A percentile compares a stretch with the other conserved stretches of the same genome.
phyloP scores from a whole-genome alignment of 1,140 invertebrate species.

The Ganaspis sp. region DNA sequence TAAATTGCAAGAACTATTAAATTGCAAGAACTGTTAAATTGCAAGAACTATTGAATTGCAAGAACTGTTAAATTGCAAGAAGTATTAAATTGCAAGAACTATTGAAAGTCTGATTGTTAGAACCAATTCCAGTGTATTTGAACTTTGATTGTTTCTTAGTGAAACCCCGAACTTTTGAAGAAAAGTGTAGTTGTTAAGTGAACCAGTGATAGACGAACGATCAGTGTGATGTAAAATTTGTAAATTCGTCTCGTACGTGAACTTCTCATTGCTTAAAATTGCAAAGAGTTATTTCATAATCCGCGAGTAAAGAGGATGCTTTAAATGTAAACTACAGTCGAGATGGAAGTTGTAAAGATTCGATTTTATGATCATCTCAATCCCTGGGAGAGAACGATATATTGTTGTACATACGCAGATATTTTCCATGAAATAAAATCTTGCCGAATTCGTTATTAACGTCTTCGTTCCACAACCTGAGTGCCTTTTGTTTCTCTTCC shows the following conservation, averaged over 20 bases:
- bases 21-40: too few relatives aligned
- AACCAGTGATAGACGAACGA: conserved; percentile 3
- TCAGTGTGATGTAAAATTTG: background rate
- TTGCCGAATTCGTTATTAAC: conserved; percentile 67
- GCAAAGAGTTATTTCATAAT: background rate
- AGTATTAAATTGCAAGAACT: too few relatives aligned
- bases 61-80: too few relatives aligned
- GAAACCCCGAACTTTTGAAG: conserved; percentile 1
- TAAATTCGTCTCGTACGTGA: background rate
- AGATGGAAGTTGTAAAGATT: conserved; percentile 1
- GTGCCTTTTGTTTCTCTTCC: background rate
- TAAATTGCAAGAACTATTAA: too few relatives aligned
- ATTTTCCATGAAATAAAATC: conserved; percentile 75
- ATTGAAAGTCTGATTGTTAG: background rate
- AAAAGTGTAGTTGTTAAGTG: background rate
- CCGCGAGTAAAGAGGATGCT: background rate
- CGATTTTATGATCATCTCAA: conserved; percentile 4
- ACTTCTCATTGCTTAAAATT: background rate
- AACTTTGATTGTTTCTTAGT: background rate
- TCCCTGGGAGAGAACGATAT: background rate
- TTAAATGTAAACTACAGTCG: background rate
- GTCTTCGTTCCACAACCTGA: conserved; percentile 7
- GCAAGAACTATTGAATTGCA: too few relatives aligned
- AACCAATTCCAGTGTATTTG: background rate
- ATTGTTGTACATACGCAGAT: conserved; percentile 73